Percentiles rank a stretch among this genome's conserved stretches.
phyloP scores from a whole-genome alignment of 2,888 invertebrate genomes.

The Poecilobothrus nobilitatus region DNA sequence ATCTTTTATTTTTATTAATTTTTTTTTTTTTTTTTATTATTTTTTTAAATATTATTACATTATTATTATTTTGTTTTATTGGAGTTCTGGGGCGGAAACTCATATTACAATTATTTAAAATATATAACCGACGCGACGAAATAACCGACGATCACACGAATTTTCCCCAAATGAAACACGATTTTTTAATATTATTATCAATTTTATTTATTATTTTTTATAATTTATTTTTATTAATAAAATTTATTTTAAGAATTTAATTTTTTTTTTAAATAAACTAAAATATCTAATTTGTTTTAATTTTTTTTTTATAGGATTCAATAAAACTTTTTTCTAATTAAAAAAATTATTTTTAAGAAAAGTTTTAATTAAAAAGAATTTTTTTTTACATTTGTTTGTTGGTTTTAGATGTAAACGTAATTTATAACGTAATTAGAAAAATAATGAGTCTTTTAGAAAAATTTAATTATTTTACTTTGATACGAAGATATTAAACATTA shows the following conservation, averaged over 20 bases:
- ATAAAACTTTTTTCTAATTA: conserved; percentile 15
- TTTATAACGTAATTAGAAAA: too few relatives aligned
- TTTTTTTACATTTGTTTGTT: too few relatives aligned
- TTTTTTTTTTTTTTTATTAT: conserved; percentile 14
- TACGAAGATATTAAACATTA: too few relatives aligned
- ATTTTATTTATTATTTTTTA: conserved; percentile 23
- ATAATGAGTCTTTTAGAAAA: too few relatives aligned
- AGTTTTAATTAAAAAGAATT: too few relatives aligned
- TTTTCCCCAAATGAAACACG: conserved; percentile 29
- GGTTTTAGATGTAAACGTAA: too few relatives aligned
- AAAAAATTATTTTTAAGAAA: too few relatives aligned
- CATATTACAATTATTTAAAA: conserved; percentile 20
- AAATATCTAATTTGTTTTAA: conserved; percentile 23
- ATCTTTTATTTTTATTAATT: conserved; percentile 14
- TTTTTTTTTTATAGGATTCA: conserved; percentile 17
- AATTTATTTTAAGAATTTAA: not conserved
- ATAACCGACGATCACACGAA: conserved; percentile 34
- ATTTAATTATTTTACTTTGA: too few relatives aligned
- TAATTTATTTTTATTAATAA: too few relatives aligned
- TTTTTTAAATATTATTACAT: conserved; percentile 15
- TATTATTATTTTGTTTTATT: conserved; percentile 23
- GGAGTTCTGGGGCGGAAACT: conserved; percentile 43
- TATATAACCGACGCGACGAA: conserved; percentile 30
- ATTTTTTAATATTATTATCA: conserved; percentile 24
- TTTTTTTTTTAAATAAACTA: conserved; percentile 21